phyloP scores from a whole-genome alignment of 2,113 vertebrate genomes.

The Clarias macrocephalus region DNA sequence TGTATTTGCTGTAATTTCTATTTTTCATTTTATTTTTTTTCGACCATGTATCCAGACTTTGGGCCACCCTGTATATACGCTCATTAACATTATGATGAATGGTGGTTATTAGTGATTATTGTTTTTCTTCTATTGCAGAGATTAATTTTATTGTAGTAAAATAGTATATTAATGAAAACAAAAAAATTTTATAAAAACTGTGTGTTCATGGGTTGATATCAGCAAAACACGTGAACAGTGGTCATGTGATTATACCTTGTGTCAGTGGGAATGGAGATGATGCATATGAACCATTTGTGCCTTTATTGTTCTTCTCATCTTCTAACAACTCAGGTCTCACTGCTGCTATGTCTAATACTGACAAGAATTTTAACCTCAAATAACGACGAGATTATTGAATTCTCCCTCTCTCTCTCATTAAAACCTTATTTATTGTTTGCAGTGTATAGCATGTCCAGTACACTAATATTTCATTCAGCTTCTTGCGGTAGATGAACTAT shows the following conservation, averaged over 20 bases:
- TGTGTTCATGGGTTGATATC: neutral
- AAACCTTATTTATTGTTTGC: neutral
- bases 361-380: conserved; percentile 17
- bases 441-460: neutral
- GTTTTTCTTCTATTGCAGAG: neutral
- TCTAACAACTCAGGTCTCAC: conserved; percentile 3
- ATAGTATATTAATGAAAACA: neutral
- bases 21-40: no score
- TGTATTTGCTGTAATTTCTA: no score
- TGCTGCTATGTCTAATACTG: conserved; percentile 27
- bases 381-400: conserved; percentile 6
- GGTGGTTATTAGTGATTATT: neutral
- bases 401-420: neutral
- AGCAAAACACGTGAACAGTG: neutral
- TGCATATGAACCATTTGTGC: conserved; percentile 25
- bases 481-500: neutral
- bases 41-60: no score
- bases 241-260: conserved; percentile 32
- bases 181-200: no score
- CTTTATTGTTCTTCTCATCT: neutral
- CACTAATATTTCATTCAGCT: conserved; percentile 13
- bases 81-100: neutral
- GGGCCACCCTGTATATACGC: neutral
- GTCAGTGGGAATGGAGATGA: conserved; percentile 19
- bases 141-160: neutral